Conservation (phyloP, 2,888 invertebrate species). For the Epinotia bilunana region DNA sequence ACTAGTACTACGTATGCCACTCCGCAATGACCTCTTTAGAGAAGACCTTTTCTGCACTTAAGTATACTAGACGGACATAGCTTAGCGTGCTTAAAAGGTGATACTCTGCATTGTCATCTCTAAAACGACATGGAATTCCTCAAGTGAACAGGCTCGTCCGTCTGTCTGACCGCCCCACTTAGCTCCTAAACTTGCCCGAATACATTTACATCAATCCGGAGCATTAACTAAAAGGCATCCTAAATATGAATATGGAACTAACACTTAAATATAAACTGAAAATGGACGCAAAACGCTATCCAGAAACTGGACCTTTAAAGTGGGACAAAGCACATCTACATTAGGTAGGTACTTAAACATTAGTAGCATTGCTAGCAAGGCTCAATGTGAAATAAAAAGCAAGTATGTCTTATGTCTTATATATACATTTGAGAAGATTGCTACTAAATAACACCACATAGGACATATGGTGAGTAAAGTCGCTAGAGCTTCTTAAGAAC, state of each 20-base stretch:
- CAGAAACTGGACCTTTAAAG: background rate
- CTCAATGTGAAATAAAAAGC: background rate
- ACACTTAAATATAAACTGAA: conserved; percentile 34
- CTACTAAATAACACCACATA: no score
- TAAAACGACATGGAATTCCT: background rate
- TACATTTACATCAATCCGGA: conserved; percentile 41
- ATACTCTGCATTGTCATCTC: background rate
- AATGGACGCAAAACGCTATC: background rate
- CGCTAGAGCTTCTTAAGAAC: no score
- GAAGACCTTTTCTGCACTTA: no score
- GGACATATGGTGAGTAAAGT: no score
- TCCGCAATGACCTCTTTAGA: no score
- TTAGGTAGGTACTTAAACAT: background rate
- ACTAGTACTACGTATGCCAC: no score
- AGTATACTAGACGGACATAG: no score
- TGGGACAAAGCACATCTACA: no score
- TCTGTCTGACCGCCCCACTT: conserved; percentile 25
- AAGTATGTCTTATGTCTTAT: no score
- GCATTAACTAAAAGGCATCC: conserved; percentile 38
- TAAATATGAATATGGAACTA: conserved; percentile 42
- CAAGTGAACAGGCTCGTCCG: background rate
- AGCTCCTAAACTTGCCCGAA: conserved; percentile 42
- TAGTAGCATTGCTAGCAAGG: background rate
- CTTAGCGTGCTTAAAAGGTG: no score
- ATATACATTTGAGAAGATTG: no score